These are phyloP conservation scores for Drosophila siamana DNA, from an alignment of 2,888 invertebrate genomes.

Conservation along the genomic window DNA sequence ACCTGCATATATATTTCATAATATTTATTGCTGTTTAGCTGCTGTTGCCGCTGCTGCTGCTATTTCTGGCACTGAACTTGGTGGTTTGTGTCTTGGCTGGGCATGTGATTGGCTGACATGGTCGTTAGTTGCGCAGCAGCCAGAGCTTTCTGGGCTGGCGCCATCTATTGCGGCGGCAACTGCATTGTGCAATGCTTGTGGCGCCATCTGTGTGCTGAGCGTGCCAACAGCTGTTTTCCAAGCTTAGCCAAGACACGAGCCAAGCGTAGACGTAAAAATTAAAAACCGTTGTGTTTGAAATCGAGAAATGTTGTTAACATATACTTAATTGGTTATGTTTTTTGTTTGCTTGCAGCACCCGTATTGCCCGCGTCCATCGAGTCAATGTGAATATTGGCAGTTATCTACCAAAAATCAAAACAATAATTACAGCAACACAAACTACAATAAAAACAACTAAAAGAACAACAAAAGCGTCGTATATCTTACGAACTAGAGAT, in stretches of 20 bases:
- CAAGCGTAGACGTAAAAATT: background rate
- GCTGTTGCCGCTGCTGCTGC: background rate
- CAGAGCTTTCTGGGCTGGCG: constrained; percentile 20
- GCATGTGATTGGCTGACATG: background rate
- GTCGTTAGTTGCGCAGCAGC: background rate
- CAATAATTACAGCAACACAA: constrained; percentile 32
- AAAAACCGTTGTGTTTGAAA: background rate
- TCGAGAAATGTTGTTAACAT: background rate
- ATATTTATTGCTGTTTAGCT: constrained; percentile 2
- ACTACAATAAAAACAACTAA: constrained; percentile 7
- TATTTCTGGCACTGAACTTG: background rate
- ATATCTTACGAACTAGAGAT: constrained; percentile 60
- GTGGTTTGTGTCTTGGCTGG: constrained; percentile 18
- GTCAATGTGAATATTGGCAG: constrained; percentile 62
- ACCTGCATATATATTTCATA: background rate
- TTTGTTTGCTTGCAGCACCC: constrained; percentile 61
- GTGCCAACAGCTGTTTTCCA: background rate
- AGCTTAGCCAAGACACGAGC: constrained; percentile 36
- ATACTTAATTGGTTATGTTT: background rate
- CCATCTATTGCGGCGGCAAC: constrained; percentile 34
- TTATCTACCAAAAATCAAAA: constrained; percentile 32
- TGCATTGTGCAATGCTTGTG: too few species aligned
- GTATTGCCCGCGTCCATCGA: constrained; percentile 61
- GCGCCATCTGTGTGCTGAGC: constrained; percentile 35
- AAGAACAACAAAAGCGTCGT: constrained; percentile 36